A percentile compares a stretch with the other conserved stretches of the same genome.
These are phyloP conservation scores for Stichopus chloronotus DNA, from an alignment of 35 echinoderm and acorn worm species.

Conservation along the genomic window DNA sequence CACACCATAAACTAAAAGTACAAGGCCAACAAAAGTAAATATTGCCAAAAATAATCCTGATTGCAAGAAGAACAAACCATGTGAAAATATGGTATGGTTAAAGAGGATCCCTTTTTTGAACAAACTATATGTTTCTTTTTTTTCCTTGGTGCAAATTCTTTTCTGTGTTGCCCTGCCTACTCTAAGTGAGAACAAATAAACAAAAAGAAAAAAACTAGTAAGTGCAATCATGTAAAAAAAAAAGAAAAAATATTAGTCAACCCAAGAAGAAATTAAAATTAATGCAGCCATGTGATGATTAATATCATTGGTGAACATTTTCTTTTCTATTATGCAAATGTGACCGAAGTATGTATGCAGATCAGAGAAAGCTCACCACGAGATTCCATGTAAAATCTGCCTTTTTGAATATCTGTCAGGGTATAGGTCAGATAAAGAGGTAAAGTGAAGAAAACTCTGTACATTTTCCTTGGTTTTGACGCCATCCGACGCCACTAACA, in stretches of 20 bases:
- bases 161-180: neutral
- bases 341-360: neutral
- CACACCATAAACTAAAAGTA: too few relatives aligned
- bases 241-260: neutral
- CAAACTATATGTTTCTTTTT: too few relatives aligned
- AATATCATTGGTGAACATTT: neutral
- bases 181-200: neutral
- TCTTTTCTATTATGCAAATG: conserved; percentile 14
- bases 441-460: neutral
- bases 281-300: neutral
- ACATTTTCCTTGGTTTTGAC: too few relatives aligned
- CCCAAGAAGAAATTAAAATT: conserved; percentile 2
- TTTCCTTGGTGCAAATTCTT: neutral
- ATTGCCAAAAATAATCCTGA: too few relatives aligned
- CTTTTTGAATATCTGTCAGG: conserved; percentile 36
- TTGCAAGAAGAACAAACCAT: neutral
- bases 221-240: neutral
- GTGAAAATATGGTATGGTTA: neutral
- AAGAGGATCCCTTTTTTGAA: neutral
- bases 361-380: conserved; percentile 25
- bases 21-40: too few relatives aligned
- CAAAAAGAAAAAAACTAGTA: neutral
- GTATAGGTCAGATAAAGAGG: neutral
- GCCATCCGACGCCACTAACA: too few relatives aligned
- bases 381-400: conserved; percentile 51